Evolutionary conservation across 2,797 vertebrate genomes (phyloP), one percentile per base, ranked within the genome.

Genomic region (Hoplostethus atlanticus): DNA sequence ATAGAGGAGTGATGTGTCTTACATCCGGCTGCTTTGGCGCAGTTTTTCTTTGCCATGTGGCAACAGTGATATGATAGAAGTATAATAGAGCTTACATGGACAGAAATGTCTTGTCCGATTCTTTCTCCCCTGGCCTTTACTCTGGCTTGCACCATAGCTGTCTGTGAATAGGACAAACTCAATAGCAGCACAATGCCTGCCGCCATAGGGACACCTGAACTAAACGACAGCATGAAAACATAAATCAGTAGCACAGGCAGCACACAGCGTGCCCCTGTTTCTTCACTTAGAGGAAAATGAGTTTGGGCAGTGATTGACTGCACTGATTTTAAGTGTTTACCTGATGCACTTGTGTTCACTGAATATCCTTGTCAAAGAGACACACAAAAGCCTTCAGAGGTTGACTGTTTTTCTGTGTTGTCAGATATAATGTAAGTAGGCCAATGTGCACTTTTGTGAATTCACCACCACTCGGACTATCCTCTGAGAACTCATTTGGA

Each of bases 401-500:
- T 58, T 44, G n/a, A 40, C 48, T 7, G 42, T 54, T 63, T 38
- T 62, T 8, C 16, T 59, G 16, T 59, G 62, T 25, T 51, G 5
- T 56, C 72, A 73, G 30, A 64, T 48, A 54, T 28, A 47, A 56
- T 28, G 57, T 57, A 63, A 73, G 31, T n/a, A n/a, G 21, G 17
- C 8, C 34, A 40, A 40, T 6, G n/a, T 64, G 55, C 1, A 42
- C 36, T 42, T 51, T 52, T 17, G 30, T 64, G 25, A 38, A 66
- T 60, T 68, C 55, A 40, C 42, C 16, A 54, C 55, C n/a, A 34
- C 30, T 38, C 48, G 3, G 10, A 53, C 34, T 0, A 6, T 68
- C 70, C 38, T 66, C 31, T 53, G 53, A 68, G 74, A 72, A 57
- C 52, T 84, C 31, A 64, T 81, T 81, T 85, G 51, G 50, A 68